phyloP scores from a whole-genome alignment of 2,797 vertebrate species.

The Hydrophis major region DNA sequence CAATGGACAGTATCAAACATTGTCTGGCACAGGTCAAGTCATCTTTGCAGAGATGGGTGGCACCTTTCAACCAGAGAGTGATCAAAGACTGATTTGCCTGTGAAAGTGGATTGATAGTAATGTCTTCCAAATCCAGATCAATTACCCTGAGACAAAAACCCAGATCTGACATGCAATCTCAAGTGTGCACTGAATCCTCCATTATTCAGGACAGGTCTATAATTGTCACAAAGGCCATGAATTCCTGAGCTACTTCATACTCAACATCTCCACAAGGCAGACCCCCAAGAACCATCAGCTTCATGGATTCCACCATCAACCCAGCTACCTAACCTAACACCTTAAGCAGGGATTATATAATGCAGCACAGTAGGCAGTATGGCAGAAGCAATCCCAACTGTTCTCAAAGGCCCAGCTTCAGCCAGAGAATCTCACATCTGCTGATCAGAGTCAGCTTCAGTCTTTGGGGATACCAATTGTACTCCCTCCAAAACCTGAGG shows the following conservation, averaged over 20 bases:
- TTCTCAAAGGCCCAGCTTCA: not conserved
- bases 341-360: not conserved
- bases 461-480: not conserved
- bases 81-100: not conserved
- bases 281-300: not conserved
- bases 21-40: not conserved
- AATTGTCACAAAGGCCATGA: not conserved
- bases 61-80: not conserved
- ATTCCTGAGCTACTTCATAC: not conserved
- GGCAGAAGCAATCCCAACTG: not conserved
- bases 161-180: not conserved
- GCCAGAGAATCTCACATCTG: not conserved
- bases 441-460: not conserved
- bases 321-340: not conserved
- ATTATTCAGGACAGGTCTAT: not conserved
- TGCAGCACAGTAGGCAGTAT: not conserved
- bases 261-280: not conserved
- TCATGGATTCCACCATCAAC: not conserved
- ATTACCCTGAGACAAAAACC: not conserved
- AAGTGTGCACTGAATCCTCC: not conserved
- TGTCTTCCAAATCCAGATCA: not conserved
- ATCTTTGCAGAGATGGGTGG: not conserved
- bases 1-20: not conserved
- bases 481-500: not conserved
- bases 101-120: not conserved